These are phyloP conservation scores for Elephantulus edwardii DNA, from an alignment of 2,113 vertebrate species.

Conservation along the genomic window DNA sequence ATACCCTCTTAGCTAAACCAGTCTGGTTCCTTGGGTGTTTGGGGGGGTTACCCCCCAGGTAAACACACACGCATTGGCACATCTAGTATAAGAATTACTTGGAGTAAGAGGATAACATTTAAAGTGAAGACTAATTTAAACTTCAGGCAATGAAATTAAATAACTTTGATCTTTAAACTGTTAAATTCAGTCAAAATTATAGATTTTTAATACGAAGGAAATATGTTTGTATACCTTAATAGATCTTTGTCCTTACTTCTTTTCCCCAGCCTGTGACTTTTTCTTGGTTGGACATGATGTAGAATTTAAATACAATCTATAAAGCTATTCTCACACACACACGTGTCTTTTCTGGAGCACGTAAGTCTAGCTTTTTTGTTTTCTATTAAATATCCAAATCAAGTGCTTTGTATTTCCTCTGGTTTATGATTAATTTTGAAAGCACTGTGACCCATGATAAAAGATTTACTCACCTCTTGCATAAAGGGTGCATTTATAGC, in stretches of 20 bases:
- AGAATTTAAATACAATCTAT: neutral
- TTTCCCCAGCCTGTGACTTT: neutral
- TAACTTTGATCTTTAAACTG: slow-evolving; percentile 29
- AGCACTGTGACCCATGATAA: neutral
- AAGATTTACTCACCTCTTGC: neutral
- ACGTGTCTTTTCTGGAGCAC: neutral
- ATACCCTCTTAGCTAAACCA: slow-evolving; percentile 11
- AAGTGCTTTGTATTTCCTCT: neutral
- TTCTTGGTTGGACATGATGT: neutral
- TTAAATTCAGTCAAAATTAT: neutral
- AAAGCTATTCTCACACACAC: neutral
- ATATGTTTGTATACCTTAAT: neutral
- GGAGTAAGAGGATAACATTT: neutral
- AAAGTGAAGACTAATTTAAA: neutral
- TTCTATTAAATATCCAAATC: slow-evolving; percentile 22
- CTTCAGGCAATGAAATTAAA: neutral
- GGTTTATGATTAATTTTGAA: slow-evolving; percentile 7
- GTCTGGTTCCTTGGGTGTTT: slow-evolving; percentile 12
- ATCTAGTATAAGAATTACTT: neutral
- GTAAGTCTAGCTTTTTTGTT: neutral
- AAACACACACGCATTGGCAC: neutral
- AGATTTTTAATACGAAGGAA: neutral
- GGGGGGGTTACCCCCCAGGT: too few species aligned
- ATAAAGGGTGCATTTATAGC: neutral
- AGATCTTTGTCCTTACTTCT: neutral